Evolutionary conservation across 2,113 vertebrate species (phyloP).

Genomic region (Motacilla tschutschensis): DNA sequence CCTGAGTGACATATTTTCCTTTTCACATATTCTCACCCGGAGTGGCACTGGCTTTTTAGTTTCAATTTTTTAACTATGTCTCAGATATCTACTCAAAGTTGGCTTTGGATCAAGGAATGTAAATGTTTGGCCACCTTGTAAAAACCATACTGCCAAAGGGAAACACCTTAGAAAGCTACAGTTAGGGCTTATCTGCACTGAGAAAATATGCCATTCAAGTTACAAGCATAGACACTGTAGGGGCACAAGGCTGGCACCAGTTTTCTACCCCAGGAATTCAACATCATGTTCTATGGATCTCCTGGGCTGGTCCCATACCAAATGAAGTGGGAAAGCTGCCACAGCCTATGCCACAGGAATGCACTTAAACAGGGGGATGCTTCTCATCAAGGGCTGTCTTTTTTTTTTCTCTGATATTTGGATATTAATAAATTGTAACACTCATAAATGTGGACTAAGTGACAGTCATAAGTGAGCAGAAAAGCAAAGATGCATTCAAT

Average conservation of each 20-base stretch:
- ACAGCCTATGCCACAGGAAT: not conserved
- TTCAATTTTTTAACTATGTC: conserved; percentile 28
- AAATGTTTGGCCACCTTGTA: not conserved
- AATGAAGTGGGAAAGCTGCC: not conserved
- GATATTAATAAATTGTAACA: not conserved
- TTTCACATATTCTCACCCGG: not conserved
- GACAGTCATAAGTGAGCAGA: not conserved
- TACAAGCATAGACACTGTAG: not conserved
- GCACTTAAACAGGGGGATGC: not conserved
- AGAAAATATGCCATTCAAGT: not conserved
- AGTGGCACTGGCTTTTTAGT: conserved; percentile 27
- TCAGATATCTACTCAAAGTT: not conserved
- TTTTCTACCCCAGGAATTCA: not conserved
- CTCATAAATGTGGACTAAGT: not conserved
- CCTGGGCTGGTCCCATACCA: not conserved
- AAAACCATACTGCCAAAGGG: not conserved
- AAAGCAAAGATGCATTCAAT: not conserved
- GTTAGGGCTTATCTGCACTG: not conserved
- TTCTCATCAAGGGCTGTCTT: not conserved
- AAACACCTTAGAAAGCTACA: conserved; percentile 12
- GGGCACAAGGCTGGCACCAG: not conserved
- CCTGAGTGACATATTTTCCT: not conserved
- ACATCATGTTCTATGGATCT: not conserved
- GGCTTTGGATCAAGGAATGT: not conserved
- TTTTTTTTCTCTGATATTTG: not conserved